These are phyloP conservation scores for Pherbina coryleti DNA, from an alignment of 2,888 invertebrate genomes.

Conservation along the genomic window DNA sequence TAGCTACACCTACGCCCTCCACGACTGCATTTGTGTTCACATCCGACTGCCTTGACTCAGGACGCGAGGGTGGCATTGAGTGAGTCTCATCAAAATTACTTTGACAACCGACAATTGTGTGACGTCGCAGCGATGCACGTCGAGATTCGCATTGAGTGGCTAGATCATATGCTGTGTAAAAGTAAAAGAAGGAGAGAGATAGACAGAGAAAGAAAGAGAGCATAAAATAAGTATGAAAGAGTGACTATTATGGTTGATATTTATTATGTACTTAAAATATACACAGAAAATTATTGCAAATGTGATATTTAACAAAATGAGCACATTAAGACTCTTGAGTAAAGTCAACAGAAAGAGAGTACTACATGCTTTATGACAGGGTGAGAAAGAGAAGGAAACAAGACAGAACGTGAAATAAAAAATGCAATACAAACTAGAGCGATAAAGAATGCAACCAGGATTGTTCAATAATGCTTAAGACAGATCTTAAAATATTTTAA, in stretches of 20 bases:
- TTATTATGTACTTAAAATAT: background rate
- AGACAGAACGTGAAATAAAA: too few relatives aligned
- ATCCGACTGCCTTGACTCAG: conserved; percentile 74
- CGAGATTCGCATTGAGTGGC: conserved; percentile 84
- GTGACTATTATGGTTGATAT: background rate
- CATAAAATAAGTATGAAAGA: background rate
- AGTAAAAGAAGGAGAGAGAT: background rate
- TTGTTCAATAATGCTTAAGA: too few relatives aligned
- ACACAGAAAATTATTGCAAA: background rate
- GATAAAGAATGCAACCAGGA: too few relatives aligned
- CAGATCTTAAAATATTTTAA: too few relatives aligned
- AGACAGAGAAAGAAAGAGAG: background rate
- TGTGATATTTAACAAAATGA: background rate
- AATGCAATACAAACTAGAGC: too few relatives aligned
- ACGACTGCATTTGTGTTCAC: conserved; percentile 50
- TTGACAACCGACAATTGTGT: conserved; percentile 76
- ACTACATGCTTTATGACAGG: background rate
- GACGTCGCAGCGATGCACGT: conserved; percentile 77
- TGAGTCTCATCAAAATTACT: conserved; percentile 70
- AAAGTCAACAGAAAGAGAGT: background rate
- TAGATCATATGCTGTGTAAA: conserved; percentile 80
- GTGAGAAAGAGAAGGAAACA: background rate
- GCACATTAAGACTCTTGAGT: background rate
- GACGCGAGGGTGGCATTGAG: conserved; percentile 78
- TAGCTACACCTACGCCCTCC: background rate